phyloP scores from a whole-genome alignment of 2,113 vertebrate genomes.

The Coptodon rendalli region DNA sequence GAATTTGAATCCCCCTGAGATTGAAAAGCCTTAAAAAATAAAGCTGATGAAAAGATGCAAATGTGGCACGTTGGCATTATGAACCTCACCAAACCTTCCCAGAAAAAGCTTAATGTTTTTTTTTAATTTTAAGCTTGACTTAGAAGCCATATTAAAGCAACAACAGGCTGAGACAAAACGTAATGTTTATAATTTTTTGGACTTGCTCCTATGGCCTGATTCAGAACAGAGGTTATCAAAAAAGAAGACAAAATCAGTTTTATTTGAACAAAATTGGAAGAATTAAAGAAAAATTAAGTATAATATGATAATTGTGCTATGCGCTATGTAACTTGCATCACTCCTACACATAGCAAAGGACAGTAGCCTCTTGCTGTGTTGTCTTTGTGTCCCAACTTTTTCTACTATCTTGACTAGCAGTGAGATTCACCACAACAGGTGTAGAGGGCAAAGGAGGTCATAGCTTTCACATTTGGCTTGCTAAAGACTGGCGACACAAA shows the following conservation, averaged over 20 bases:
- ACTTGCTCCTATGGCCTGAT: fast-evolving
- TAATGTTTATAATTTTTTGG: neutral
- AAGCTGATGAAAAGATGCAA: neutral
- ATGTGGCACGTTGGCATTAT: neutral
- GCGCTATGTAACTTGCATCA: neutral
- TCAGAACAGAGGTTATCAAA: neutral
- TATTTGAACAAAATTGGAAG: neutral
- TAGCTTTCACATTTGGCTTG: constrained; percentile 72
- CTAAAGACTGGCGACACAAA: constrained; percentile 75
- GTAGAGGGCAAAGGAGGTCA: constrained; percentile 60
- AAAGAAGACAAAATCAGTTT: neutral
- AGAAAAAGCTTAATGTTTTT: neutral
- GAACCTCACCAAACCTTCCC: neutral
- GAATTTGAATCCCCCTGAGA: neutral
- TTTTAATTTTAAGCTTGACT: neutral
- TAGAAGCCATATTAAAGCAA: neutral
- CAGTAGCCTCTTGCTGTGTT: neutral
- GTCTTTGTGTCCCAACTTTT: constrained; percentile 2
- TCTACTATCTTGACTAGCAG: constrained; percentile 31
- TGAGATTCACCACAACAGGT: constrained; percentile 69
- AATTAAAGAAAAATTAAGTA: no score
- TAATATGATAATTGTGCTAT: neutral
- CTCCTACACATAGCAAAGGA: neutral
- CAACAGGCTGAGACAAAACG: neutral
- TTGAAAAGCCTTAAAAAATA: neutral